phyloP scores from a whole-genome alignment of 2,888 invertebrate species.

The Metellina segmentata region DNA sequence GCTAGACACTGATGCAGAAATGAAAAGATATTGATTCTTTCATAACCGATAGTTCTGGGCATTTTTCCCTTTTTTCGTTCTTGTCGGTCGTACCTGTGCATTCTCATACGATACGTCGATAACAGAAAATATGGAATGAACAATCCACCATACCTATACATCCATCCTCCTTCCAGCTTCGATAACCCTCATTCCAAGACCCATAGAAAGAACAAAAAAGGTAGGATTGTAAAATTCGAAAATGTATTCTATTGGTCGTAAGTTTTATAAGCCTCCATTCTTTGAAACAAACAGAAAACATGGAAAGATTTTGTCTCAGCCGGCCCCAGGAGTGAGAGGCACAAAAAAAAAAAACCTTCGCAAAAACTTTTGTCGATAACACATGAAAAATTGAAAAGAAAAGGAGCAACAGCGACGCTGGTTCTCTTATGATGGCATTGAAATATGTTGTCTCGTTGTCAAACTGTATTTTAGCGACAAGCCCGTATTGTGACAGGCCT shows the following conservation, averaged over 20 bases:
- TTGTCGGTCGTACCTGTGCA: constrained; percentile 16
- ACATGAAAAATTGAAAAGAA: constrained; percentile 42
- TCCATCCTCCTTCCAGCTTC: not conserved
- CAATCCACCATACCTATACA: not conserved
- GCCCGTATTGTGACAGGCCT: constrained; percentile 46
- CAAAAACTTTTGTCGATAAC: constrained; percentile 52
- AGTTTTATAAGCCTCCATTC: constrained; percentile 50
- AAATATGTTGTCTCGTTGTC: constrained; percentile 49
- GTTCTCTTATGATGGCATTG: constrained; percentile 18
- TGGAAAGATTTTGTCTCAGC: constrained; percentile 31
- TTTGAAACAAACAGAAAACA: constrained; percentile 23
- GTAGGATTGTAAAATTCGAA: constrained; percentile 48
- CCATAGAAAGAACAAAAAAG: constrained; percentile 23
- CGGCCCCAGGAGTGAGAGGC: not conserved
- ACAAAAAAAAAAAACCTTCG: constrained; percentile 24
- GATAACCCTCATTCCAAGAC: constrained; percentile 29
- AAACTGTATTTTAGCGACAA: constrained; percentile 36
- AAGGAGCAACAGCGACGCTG: constrained; percentile 4
- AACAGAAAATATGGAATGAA: constrained; percentile 46
- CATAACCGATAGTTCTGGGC: constrained; percentile 62
- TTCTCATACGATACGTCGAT: constrained; percentile 46
- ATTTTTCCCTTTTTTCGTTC: constrained; percentile 7
- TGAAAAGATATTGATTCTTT: constrained; percentile 63
- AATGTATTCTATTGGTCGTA: constrained; percentile 64
- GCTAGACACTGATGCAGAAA: constrained; percentile 51